Conservation (phyloP, 2,888 invertebrate species). For the Nowickia ferox region DNA sequence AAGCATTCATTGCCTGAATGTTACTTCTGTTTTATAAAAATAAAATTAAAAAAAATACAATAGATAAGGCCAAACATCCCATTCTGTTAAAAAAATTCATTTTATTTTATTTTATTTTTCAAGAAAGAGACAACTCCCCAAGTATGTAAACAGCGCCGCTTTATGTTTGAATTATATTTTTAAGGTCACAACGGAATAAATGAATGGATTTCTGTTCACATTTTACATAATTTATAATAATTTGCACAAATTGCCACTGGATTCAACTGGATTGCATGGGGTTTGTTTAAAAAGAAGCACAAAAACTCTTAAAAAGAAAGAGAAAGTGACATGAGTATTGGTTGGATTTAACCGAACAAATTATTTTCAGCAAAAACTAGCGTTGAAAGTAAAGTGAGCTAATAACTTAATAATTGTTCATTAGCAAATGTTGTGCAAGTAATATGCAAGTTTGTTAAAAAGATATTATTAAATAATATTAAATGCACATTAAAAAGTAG, state of each 20-base stretch:
- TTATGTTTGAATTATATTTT: background rate
- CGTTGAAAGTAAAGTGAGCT: background rate
- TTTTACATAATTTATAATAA: background rate
- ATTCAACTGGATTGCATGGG: slow-evolving; percentile 1
- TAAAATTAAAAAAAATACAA: too few relatives aligned
- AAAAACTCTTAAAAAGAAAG: background rate
- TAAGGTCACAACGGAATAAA: background rate
- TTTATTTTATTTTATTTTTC: background rate
- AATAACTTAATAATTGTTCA: slow-evolving; percentile 5
- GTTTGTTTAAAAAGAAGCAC: background rate
- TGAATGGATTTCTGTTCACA: background rate
- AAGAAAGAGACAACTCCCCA: background rate
- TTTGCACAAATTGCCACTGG: slow-evolving; percentile 14
- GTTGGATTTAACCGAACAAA: slow-evolving; percentile 1
- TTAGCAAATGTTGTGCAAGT: background rate
- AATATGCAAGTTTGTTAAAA: background rate
- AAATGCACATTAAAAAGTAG: background rate
- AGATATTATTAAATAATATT: slow-evolving; percentile 3
- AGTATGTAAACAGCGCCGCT: background rate
- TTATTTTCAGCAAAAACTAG: background rate
- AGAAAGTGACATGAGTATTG: background rate
- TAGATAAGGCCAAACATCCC: background rate
- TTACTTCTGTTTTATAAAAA: too few relatives aligned
- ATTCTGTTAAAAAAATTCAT: background rate
- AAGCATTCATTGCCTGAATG: too few relatives aligned